Percentiles rank a stretch among this genome's conserved stretches.
Conservation (phyloP, 2,888 invertebrate species). For the Ypsolopha sequella region DNA sequence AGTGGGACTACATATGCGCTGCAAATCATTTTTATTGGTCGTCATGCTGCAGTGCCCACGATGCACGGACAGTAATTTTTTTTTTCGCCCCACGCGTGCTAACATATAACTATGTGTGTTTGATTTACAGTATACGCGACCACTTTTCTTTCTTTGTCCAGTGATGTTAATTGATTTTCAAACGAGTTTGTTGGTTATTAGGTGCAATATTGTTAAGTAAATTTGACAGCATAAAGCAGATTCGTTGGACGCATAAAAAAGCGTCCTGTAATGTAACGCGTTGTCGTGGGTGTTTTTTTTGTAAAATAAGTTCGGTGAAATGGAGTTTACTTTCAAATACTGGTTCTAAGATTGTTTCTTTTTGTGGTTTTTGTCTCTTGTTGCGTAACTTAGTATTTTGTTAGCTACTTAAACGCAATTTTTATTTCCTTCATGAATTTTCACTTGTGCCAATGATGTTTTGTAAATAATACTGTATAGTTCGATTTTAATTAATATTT, state of each 20-base stretch:
- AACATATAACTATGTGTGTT: slow-evolving; percentile 23
- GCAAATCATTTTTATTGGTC: slow-evolving; percentile 61
- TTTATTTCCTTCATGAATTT: too few species aligned
- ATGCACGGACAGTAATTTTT: slow-evolving; percentile 45
- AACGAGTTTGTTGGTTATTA: slow-evolving; percentile 25
- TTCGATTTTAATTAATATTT: too few species aligned
- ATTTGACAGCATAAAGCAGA: slow-evolving; percentile 4
- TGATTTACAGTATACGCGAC: slow-evolving; percentile 24
- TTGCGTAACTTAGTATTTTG: too few species aligned
- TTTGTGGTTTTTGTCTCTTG: not conserved
- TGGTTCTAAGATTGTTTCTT: slow-evolving; percentile 14
- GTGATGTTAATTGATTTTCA: slow-evolving; percentile 33
- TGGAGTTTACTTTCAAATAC: slow-evolving; percentile 59
- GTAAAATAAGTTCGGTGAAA: slow-evolving; percentile 40
- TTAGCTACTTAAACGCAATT: too few species aligned
- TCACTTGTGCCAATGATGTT: too few species aligned
- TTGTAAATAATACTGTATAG: too few species aligned
- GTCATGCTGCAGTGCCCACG: slow-evolving; percentile 53
- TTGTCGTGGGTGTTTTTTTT: slow-evolving; percentile 18
- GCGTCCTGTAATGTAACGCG: slow-evolving; percentile 24
- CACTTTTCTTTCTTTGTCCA: slow-evolving; percentile 47
- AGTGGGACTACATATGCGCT: slow-evolving; percentile 47
- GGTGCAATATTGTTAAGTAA: slow-evolving; percentile 31
- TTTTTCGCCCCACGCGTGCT: slow-evolving; percentile 22
- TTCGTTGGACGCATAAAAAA: slow-evolving; percentile 22